Evolutionary conservation across 2,888 invertebrate species (phyloP).

Genomic region (Drosophila differens): DNA sequence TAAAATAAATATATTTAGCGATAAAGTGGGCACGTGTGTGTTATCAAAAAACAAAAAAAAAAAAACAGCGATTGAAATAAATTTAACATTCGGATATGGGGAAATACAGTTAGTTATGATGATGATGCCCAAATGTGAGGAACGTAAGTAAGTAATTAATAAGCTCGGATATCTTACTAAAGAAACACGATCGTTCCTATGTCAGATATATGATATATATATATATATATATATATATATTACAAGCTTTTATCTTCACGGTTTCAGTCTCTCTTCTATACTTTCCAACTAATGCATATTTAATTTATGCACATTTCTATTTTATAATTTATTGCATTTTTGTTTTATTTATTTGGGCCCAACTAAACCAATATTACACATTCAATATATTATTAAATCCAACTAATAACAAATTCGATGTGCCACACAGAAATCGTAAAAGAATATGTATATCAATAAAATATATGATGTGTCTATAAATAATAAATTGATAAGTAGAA

Average conservation of each 20-base stretch:
- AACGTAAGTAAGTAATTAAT: neutral
- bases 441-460: neutral
- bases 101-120: neutral
- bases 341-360: rapidly evolving
- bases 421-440: neutral
- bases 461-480: neutral
- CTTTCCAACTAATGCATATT: neutral
- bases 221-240: neutral
- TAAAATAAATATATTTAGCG: neutral
- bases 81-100: neutral
- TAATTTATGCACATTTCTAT: neutral
- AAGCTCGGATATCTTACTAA: neutral
- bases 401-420: neutral
- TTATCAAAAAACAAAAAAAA: too few relatives aligned
- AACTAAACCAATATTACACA: neutral
- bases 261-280: neutral
- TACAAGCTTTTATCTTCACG: neutral
- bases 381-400: neutral
- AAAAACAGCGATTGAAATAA: neutral
- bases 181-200: neutral
- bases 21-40: too few relatives aligned
- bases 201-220: neutral
- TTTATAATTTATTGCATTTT: neutral
- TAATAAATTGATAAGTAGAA: neutral
- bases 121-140: neutral